Conservation (phyloP, 2,113 vertebrate genomes). For the Rattus norvegicus region GRCr8 NC_086032.1:57824001-57824500, state of each 20-base stretch:
- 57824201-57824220: slow-evolving; percentile 43
- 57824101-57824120: background rate
- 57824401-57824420: background rate
- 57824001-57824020: slow-evolving; percentile 65
- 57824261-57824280: background rate
- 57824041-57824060: background rate
- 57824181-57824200: slow-evolving; percentile 37
- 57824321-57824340: background rate
- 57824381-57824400: background rate
- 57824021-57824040: background rate
- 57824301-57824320: background rate
- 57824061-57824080: background rate
- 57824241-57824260: background rate
- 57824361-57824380: background rate
- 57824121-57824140: slow-evolving; percentile 36
- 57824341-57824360: background rate
- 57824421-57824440: background rate
- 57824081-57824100: background rate
- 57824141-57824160: slow-evolving; percentile 55
- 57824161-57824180: slow-evolving; percentile 54
- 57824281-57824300: background rate
- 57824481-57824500: background rate
- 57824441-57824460: background rate
- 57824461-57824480: background rate
- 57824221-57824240: background rate